Percentiles rank a stretch among this genome's conserved stretches.
These are phyloP conservation scores for Noctua fimbriata DNA, from an alignment of 2,888 invertebrate species.

Conservation along the genomic window DNA sequence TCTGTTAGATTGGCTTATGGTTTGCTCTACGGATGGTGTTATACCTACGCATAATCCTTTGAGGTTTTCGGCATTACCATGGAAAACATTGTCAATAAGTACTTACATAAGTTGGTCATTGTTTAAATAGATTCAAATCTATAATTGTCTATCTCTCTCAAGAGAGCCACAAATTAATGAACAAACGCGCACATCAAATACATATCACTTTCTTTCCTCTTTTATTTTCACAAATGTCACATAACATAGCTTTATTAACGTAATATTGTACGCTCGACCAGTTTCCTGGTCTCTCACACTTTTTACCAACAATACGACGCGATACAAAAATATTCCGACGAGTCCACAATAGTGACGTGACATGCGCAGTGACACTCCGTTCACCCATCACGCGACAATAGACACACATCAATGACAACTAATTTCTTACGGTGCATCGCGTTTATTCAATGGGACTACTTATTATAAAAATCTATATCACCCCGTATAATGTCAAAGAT, in stretches of 20 bases:
- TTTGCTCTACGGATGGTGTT: background rate
- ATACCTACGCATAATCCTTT: background rate
- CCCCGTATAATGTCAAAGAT: constrained; percentile 49
- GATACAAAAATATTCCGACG: constrained; percentile 54
- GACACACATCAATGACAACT: constrained; percentile 85
- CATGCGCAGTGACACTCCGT: constrained; percentile 70
- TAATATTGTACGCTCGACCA: constrained; percentile 40
- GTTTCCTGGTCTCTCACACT: constrained; percentile 58
- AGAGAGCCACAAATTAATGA: background rate
- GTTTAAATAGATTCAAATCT: background rate
- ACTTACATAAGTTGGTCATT: background rate
- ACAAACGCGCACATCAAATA: background rate
- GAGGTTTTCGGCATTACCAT: background rate
- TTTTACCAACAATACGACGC: constrained; percentile 57
- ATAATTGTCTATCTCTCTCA: background rate
- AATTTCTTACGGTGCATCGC: constrained; percentile 88
- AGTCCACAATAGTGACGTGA: constrained; percentile 51
- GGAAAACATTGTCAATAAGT: background rate
- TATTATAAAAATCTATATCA: constrained; percentile 69
- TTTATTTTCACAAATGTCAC: background rate
- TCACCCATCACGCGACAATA: constrained; percentile 78
- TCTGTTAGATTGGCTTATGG: background rate
- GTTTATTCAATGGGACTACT: constrained; percentile 79
- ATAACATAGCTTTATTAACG: constrained; percentile 3
- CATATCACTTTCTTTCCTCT: background rate